These are phyloP conservation scores for Semotilus atromaculatus DNA, from an alignment of 2,797 vertebrate species.

Conservation along the genomic window DNA sequence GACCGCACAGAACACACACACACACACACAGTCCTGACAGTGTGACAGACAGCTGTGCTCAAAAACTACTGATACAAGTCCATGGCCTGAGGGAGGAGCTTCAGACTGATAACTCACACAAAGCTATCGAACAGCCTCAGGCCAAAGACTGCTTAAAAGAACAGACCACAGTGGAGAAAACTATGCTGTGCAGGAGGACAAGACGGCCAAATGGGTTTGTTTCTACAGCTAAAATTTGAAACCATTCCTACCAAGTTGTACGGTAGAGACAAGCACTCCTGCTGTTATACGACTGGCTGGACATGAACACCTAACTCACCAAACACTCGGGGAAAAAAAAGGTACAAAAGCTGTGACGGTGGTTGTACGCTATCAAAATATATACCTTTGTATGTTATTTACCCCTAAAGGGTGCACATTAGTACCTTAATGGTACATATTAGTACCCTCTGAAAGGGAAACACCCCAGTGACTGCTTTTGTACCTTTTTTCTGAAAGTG, in stretches of 20 bases:
- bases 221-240: background rate
- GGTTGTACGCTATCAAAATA: background rate
- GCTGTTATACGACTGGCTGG: background rate
- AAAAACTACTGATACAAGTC: background rate
- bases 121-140: conserved; percentile 9
- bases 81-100: background rate
- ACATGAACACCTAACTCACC: background rate
- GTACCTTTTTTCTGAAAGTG: background rate
- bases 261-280: background rate
- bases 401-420: background rate
- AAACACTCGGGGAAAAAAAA: background rate
- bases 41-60: background rate
- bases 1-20: conserved; percentile 14
- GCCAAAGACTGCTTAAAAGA: conserved; percentile 10
- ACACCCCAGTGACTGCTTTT: background rate
- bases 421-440: background rate
- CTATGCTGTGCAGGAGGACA: background rate
- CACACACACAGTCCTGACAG: background rate
- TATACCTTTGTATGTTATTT: background rate
- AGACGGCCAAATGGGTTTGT: background rate
- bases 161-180: background rate
- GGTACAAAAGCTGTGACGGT: background rate
- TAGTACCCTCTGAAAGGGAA: background rate
- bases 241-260: background rate
- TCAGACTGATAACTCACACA: conserved; percentile 6